A percentile compares a stretch with the other conserved stretches of the same genome.
Evolutionary conservation across 2,888 invertebrate genomes (phyloP).

Genomic region (Hypsopygia costalis): DNA sequence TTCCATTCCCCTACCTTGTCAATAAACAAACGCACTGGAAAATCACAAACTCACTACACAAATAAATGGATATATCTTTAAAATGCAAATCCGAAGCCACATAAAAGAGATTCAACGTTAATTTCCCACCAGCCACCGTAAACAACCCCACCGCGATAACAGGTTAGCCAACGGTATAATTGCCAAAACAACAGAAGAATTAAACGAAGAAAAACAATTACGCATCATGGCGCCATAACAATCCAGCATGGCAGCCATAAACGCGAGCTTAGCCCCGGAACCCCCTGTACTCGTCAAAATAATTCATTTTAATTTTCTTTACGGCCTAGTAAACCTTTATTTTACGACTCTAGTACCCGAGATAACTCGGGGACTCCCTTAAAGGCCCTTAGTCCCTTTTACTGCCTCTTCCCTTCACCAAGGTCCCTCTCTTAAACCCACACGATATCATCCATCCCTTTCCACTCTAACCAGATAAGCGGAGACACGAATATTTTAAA

Average conservation of each 20-base stretch:
- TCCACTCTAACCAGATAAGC: slow-evolving; percentile 9
- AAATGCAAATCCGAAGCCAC: not conserved
- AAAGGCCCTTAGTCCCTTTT: slow-evolving; percentile 62
- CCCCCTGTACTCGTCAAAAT: slow-evolving; percentile 76
- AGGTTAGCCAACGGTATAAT: slow-evolving; percentile 34
- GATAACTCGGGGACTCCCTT: slow-evolving; percentile 75
- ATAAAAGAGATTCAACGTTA: not conserved
- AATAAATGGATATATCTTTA: not conserved
- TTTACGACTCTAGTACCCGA: slow-evolving; percentile 69
- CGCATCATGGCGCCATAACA: slow-evolving; percentile 57
- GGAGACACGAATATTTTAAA: slow-evolving; percentile 11
- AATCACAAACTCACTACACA: too few relatives aligned
- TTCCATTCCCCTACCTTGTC: too few relatives aligned
- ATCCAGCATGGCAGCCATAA: slow-evolving; percentile 50
- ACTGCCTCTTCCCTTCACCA: slow-evolving; percentile 27
- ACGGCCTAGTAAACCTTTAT: slow-evolving; percentile 79
- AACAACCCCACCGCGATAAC: slow-evolving; percentile 26
- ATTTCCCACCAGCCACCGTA: slow-evolving; percentile 8
- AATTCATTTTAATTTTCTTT: slow-evolving; percentile 81
- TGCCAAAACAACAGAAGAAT: slow-evolving; percentile 40
- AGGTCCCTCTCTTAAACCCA: slow-evolving; percentile 9
- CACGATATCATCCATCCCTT: slow-evolving; percentile 16
- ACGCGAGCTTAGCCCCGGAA: slow-evolving; percentile 45
- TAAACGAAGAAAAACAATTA: slow-evolving; percentile 64
- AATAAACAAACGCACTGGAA: too few relatives aligned